Evolutionary conservation across 2,113 vertebrate genomes (phyloP), one percentile per base, ranked within the genome.

Genomic region (Oryzias curvinotus): DNA sequence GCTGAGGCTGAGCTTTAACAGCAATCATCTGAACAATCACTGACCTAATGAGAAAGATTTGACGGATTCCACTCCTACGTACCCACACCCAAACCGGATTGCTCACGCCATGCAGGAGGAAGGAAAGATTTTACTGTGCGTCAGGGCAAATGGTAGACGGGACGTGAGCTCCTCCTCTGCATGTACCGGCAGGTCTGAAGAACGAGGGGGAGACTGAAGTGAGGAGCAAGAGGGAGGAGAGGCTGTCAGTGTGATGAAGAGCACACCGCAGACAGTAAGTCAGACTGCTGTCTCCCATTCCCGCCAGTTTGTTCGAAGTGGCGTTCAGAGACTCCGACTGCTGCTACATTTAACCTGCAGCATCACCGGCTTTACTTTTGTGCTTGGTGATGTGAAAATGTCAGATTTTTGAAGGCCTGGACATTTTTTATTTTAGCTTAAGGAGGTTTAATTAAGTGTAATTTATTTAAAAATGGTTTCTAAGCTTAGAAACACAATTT

Each of bases 21-120:
- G 81, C 80, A 88, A 89, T 87, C 72, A 81, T 78, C 88, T 85
- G 81, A 90, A 86, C 85, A 90, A 91, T 93, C 89, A 90, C 82
- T 52, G 69, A 72, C 62, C 64, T 92, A 91, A 92, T 90, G 89
- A 91, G 83, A 73, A 85, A 25, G 75, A 65, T 71, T 84, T 70
- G 62, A 68, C 64, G 45, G 41, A 73, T 63, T 65, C 41, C 25
- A 23, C 54, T 47, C 64, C 62, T 23, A 48, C 71, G 26, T 43
- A 1, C 36, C 30, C 4, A 14, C 64, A 57, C 50, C 28, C 23
- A 1, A 21, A 18, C 66, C 14, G 7, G 62, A 19, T 62, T 75
- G 60, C 71, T 71, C 75, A 57, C 59, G 75, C 49, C 75, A 66
- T 64, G 81, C 85, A 84, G 71, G 63, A 68, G 30, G 54, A 85